Percentiles rank a stretch among this genome's conserved stretches.
phyloP scores from a whole-genome alignment of 2,888 invertebrate species.

The Monopis laevigella region DNA sequence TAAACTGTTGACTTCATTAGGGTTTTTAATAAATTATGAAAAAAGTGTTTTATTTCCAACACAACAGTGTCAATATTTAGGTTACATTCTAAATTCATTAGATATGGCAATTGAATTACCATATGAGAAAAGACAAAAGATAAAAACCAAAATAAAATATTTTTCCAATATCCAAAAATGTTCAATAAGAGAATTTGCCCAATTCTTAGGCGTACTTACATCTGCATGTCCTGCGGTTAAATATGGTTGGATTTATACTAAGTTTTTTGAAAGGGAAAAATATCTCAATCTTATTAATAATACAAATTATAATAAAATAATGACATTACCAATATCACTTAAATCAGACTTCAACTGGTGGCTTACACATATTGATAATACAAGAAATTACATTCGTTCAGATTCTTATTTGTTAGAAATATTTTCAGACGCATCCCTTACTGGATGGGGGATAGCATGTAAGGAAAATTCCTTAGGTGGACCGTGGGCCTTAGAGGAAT shows the following conservation, averaged over 20 bases:
- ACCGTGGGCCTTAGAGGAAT: conserved; percentile 12
- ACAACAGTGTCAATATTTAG: conserved; percentile 3
- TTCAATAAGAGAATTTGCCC: conserved; percentile 3
- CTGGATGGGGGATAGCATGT: conserved; percentile 17
- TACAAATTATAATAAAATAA: background rate
- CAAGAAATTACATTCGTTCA: background rate
- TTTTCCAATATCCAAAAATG: background rate
- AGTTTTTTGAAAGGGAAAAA: background rate
- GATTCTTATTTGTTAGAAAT: conserved; percentile 15
- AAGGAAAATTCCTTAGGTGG: conserved; percentile 12
- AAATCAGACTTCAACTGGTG: conserved; percentile 5
- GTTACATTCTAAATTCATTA: conserved; percentile 4
- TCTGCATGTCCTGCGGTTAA: conserved; percentile 1
- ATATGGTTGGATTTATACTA: conserved; percentile 6
- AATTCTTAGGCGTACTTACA: background rate
- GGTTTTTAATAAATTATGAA: conserved; percentile 8
- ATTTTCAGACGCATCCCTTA: conserved; percentile 16
- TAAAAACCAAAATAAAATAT: background rate
- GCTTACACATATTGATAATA: background rate
- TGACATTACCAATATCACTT: background rate
- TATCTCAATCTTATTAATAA: background rate
- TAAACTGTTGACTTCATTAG: background rate
- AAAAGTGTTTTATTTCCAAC: conserved; percentile 4
- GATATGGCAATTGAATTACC: background rate
- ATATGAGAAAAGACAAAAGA: background rate